phyloP scores from a whole-genome alignment of 2,113 vertebrate genomes.

The Oceanodroma tethys region DNA sequence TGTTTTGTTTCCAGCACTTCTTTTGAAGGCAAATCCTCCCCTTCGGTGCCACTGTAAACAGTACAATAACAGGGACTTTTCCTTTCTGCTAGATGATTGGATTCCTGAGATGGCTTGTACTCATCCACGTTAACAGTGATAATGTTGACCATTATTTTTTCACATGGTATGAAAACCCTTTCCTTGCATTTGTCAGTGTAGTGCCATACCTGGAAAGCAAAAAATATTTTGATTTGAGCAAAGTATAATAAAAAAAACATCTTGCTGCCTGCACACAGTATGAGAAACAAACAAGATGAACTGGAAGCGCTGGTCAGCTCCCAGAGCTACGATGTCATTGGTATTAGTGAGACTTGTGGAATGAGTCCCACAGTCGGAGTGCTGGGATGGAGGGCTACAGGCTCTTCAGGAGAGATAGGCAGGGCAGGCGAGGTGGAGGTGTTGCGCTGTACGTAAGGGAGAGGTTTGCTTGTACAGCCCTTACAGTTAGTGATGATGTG shows the following conservation, averaged over 20 bases:
- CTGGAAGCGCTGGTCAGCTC: neutral
- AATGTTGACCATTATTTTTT: slow-evolving; percentile 65
- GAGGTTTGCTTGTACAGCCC: neutral
- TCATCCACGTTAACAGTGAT: slow-evolving; percentile 61
- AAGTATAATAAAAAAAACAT: neutral
- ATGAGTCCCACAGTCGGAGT: neutral
- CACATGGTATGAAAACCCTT: slow-evolving; percentile 62
- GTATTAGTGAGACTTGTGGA: neutral
- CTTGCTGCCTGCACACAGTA: neutral
- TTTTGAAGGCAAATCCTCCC: neutral
- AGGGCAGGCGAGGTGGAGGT: neutral
- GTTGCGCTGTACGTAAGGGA: neutral
- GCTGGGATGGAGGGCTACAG: neutral
- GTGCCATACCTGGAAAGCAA: slow-evolving; percentile 67
- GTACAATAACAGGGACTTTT: neutral
- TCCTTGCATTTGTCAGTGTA: slow-evolving; percentile 62
- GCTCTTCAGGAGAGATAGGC: neutral
- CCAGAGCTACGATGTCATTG: neutral
- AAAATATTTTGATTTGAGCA: slow-evolving; percentile 16
- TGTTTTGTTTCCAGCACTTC: neutral
- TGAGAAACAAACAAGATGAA: neutral
- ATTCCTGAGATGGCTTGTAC: slow-evolving; percentile 7
- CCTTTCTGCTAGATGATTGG: neutral
- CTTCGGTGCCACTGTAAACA: neutral
- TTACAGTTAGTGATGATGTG: neutral